A percentile compares a stretch with the other conserved stretches of the same genome.
Evolutionary conservation across 2,888 invertebrate genomes (phyloP).

Genomic region (Anthoptus insignis): DNA sequence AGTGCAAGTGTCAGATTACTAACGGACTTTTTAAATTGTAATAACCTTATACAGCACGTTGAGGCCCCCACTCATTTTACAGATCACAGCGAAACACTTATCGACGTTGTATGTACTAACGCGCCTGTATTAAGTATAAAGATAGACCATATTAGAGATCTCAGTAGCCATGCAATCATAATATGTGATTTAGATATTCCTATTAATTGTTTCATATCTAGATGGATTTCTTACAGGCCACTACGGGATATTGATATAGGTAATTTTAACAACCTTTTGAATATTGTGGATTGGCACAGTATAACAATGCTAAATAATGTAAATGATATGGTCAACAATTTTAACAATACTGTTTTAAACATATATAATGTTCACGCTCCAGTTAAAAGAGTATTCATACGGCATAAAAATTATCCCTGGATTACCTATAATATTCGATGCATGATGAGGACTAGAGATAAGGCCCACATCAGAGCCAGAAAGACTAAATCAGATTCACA

Average conservation of each 20-base stretch:
- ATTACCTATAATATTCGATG: constrained; percentile 14
- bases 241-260: background rate
- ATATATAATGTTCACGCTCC: too few species aligned
- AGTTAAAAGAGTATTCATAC: too few species aligned
- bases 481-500: background rate
- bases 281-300: background rate
- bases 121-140: background rate
- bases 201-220: background rate
- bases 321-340: background rate
- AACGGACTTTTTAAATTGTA: constrained; percentile 1
- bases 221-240: background rate
- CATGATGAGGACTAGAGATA: constrained; percentile 19
- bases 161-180: constrained; percentile 14
- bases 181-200: constrained; percentile 9
- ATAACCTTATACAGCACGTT: constrained; percentile 1
- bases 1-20: background rate
- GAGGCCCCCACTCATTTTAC: constrained; percentile 13
- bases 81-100: too few species aligned
- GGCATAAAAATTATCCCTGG: too few species aligned
- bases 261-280: background rate
- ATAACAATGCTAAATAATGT: background rate
- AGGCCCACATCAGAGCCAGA: constrained; percentile 3
- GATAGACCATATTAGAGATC: background rate
- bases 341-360: constrained; percentile 7
- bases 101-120: constrained; percentile 10